Percentiles rank a stretch among this genome's conserved stretches.
Evolutionary conservation across 2,113 vertebrate genomes (phyloP).

Genomic region (Lasiurus cinereus): DNA sequence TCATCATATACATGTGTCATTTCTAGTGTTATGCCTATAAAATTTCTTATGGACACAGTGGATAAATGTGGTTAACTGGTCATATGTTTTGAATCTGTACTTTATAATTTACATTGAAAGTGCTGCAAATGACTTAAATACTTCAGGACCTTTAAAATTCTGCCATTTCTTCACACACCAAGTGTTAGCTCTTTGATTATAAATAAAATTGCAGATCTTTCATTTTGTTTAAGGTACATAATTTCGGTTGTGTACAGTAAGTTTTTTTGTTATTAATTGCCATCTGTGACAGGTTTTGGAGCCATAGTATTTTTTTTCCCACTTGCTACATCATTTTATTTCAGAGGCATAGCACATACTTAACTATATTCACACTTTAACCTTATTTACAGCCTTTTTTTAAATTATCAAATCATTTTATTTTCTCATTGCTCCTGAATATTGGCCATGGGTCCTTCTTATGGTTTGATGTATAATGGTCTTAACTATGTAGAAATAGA

Average conservation of each 20-base stretch:
- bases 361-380: not conserved
- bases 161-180: not conserved
- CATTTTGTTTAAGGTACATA: not conserved
- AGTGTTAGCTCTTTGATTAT: not conserved
- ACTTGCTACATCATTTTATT: not conserved
- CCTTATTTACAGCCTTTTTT: not conserved
- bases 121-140: not conserved
- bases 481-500: not conserved
- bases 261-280: not conserved
- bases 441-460: not conserved
- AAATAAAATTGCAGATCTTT: not conserved
- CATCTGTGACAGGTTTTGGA: not conserved
- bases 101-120: not conserved
- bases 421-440: slow-evolving; percentile 8
- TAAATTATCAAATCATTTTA: not conserved
- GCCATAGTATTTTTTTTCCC: not conserved
- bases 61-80: not conserved
- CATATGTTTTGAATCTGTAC: not conserved
- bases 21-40: not conserved
- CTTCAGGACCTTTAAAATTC: not conserved
- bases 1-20: not conserved
- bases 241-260: not conserved
- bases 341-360: not conserved
- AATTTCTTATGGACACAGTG: not conserved
- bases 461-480: not conserved